phyloP scores from a whole-genome alignment of 2,888 invertebrate species.

The Serrognathus titanus region DNA sequence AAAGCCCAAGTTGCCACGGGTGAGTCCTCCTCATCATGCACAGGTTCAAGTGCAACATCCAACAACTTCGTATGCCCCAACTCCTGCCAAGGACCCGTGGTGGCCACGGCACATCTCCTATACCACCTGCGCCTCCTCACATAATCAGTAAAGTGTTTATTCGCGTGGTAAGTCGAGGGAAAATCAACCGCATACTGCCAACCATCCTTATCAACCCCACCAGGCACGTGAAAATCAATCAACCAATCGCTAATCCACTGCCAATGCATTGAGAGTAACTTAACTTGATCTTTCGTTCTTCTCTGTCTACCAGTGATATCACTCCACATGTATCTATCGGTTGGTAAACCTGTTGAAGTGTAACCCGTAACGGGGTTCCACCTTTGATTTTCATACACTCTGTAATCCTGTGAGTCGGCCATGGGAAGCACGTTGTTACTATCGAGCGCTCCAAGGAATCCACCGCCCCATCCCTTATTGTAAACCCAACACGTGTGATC shows the following conservation, averaged over 20 bases:
- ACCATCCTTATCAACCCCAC: constrained; percentile 86
- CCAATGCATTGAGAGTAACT: constrained; percentile 82
- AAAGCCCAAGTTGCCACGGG: constrained; percentile 76
- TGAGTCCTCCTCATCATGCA: constrained; percentile 49
- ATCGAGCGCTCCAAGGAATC: constrained; percentile 63
- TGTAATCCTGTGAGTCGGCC: constrained; percentile 81
- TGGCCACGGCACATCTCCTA: constrained; percentile 75
- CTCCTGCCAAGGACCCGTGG: constrained; percentile 85
- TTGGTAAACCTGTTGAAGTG: constrained; percentile 60
- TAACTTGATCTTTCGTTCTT: constrained; percentile 80
- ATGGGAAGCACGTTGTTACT: constrained; percentile 67
- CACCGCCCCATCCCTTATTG: constrained; percentile 86
- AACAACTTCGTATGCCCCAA: constrained; percentile 81
- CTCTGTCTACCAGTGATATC: constrained; percentile 81
- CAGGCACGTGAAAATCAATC: constrained; percentile 85
- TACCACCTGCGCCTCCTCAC: constrained; percentile 78
- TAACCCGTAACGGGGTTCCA: constrained; percentile 93
- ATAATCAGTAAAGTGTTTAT: constrained; percentile 84
- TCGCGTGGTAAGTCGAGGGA: constrained; percentile 79
- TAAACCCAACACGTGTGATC: constrained; percentile 89
- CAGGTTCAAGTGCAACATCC: constrained; percentile 63
- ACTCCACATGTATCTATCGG: constrained; percentile 75
- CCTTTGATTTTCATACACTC: constrained; percentile 90
- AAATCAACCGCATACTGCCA: constrained; percentile 96
- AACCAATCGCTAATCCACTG: constrained; percentile 92